These are phyloP conservation scores for Platalea minor DNA, from an alignment of 2,797 vertebrate genomes.

Conservation along the genomic window DNA sequence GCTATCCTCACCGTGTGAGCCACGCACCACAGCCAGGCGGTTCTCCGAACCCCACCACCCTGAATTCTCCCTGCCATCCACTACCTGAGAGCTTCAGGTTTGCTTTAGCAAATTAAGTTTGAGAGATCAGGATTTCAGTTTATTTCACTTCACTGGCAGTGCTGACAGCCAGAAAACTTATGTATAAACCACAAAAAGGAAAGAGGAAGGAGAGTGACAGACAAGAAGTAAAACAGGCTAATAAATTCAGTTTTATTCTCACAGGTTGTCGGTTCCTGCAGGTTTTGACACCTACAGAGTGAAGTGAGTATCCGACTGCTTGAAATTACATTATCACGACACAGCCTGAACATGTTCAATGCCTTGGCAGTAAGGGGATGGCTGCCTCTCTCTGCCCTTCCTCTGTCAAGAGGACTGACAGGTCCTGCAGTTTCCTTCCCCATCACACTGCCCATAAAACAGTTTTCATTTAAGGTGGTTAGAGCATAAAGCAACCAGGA, in stretches of 20 bases:
- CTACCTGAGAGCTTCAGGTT: background rate
- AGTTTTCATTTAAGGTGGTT: background rate
- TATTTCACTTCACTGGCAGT: background rate
- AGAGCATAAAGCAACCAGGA: background rate
- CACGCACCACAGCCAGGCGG: accelerated
- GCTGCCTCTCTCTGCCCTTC: background rate
- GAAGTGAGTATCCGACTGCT: background rate
- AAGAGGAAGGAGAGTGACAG: background rate
- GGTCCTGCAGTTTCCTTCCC: background rate
- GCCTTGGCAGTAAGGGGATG: background rate
- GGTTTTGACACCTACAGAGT: background rate
- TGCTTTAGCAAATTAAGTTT: background rate
- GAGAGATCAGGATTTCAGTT: background rate
- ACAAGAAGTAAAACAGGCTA: background rate
- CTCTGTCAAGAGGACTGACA: background rate
- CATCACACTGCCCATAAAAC: background rate
- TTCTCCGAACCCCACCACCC: background rate
- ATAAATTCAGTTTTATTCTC: conserved; percentile 13
- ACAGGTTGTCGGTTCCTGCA: background rate
- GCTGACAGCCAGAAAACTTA: background rate
- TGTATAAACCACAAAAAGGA: background rate
- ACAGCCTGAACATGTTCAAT: background rate
- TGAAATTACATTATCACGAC: background rate
- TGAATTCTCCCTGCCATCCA: background rate
- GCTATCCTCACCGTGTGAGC: background rate